Conservation (phyloP, 2,113 vertebrate genomes). For the Sus scrofa region DNA sequence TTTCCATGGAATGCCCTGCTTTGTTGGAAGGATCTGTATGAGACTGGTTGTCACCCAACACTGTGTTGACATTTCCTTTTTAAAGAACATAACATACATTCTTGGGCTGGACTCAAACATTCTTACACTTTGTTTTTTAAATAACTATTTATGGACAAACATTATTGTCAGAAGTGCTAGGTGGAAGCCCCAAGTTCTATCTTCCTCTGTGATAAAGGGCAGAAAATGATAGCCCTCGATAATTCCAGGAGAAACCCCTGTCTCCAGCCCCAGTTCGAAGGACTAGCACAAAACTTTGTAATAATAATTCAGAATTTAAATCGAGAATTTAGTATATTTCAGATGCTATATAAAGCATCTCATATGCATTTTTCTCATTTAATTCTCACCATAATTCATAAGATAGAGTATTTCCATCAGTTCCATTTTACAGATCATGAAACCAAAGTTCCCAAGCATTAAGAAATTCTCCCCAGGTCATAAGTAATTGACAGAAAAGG, state of each 20-base stretch:
- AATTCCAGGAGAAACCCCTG: neutral
- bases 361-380: neutral
- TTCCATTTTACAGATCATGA: neutral
- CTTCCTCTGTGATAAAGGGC: neutral
- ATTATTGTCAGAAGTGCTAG: neutral
- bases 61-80: slow-evolving; percentile 77
- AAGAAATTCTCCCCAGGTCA: neutral
- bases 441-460: neutral
- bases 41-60: slow-evolving; percentile 79
- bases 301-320: neutral
- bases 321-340: neutral
- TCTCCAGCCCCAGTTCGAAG: neutral
- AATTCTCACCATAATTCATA: neutral
- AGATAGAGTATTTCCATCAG: neutral
- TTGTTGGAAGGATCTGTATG: slow-evolving; percentile 48
- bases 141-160: slow-evolving; percentile 74
- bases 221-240: neutral
- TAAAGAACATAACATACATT: slow-evolving; percentile 82
- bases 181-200: neutral
- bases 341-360: neutral
- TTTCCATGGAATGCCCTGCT: slow-evolving; percentile 64
- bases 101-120: slow-evolving; percentile 73
- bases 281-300: neutral
- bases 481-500: neutral
- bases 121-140: slow-evolving; percentile 63